phyloP scores from a whole-genome alignment of 2,888 invertebrate genomes.

The Oegoconia quadripuncta region DNA sequence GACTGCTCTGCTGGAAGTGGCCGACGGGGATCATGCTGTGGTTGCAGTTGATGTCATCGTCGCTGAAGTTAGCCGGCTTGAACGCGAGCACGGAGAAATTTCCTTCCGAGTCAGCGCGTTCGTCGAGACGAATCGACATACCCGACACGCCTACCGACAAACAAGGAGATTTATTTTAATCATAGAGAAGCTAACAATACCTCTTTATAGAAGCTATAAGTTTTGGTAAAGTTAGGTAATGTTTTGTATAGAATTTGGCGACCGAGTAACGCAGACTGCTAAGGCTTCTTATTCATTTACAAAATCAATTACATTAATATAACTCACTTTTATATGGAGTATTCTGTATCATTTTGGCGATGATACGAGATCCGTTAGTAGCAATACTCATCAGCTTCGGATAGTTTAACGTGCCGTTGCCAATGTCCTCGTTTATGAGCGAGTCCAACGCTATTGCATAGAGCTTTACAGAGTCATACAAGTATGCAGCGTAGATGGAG shows the following conservation, averaged over 20 bases:
- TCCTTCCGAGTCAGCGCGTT: conserved; percentile 96
- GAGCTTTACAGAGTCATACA: conserved; percentile 95
- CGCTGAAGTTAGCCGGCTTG: conserved; percentile 74
- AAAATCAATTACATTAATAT: neutral
- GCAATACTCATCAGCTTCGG: conserved; percentile 83
- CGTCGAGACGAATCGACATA: conserved; percentile 93
- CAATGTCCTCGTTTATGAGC: conserved; percentile 79
- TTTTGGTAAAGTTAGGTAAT: no score
- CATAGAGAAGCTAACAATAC: no score
- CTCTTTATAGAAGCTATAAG: no score
- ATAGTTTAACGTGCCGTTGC: conserved; percentile 72
- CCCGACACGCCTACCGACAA: conserved; percentile 91
- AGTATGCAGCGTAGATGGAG: conserved; percentile 94
- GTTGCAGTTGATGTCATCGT: conserved; percentile 79
- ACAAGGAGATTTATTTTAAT: neutral
- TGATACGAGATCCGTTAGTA: conserved; percentile 91
- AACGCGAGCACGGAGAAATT: conserved; percentile 96
- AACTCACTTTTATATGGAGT: conserved; percentile 92
- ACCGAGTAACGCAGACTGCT: no score
- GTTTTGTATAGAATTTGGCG: no score
- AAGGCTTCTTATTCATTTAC: neutral
- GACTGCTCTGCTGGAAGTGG: conserved; percentile 84
- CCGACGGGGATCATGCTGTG: conserved; percentile 92
- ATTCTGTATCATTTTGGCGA: conserved; percentile 90
- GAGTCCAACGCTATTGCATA: conserved; percentile 93